Evolutionary conservation across 2,113 vertebrate genomes (phyloP).

Genomic region (Balaeniceps rex): DNA sequence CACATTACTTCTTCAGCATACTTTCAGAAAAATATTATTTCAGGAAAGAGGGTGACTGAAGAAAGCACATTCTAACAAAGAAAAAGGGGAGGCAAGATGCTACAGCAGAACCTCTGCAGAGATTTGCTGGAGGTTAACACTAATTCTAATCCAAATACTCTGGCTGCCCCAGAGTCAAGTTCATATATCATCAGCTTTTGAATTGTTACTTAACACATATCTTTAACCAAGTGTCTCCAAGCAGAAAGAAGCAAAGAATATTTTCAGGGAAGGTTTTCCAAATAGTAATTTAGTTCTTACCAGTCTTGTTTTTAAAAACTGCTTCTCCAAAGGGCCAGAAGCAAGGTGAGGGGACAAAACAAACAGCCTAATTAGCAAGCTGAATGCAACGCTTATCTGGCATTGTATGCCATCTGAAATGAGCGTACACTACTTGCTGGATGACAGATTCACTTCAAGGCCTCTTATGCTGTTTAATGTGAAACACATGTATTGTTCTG

Average conservation of each 20-base stretch:
- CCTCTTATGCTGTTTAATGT: background rate
- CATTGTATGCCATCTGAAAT: background rate
- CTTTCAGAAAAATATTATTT: background rate
- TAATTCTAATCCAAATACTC: background rate
- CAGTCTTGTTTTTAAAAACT: background rate
- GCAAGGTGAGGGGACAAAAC: background rate
- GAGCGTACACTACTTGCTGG: background rate
- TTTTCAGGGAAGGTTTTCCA: background rate
- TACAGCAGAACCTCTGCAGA: background rate
- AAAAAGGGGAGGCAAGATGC: background rate
- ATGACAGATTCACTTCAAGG: background rate
- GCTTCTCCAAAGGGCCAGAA: background rate
- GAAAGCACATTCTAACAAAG: background rate
- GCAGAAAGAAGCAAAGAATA: background rate
- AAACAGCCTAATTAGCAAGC: background rate
- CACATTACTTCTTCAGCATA: background rate
- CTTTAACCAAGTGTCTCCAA: background rate
- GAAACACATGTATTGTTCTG: background rate
- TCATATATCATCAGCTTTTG: background rate
- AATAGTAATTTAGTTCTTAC: background rate
- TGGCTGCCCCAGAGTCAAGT: background rate
- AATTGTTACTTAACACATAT: background rate
- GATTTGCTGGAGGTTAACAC: background rate
- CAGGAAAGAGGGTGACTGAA: background rate
- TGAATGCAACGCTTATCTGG: background rate